Base-by-base conservation (phyloP, 2,113 vertebrate species). In the Notothenia coriiceps region DNA sequence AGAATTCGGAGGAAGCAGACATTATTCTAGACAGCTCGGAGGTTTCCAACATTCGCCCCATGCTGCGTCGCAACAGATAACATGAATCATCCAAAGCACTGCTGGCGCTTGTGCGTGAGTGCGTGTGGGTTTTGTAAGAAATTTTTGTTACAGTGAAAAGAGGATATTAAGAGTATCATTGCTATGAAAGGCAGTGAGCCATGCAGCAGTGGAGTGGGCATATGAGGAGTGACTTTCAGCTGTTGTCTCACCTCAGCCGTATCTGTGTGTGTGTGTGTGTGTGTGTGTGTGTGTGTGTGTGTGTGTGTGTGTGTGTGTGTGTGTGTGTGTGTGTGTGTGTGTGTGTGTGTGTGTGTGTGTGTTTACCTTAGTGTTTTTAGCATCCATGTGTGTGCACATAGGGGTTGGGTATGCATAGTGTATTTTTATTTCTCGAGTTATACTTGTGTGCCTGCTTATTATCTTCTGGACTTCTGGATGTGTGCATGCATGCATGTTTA, bases 1-100 rank as follows among this genome's bases (percentile, higher is more conserved):
- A 68, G 71, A 82, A 52, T 86, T 88, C 80, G 81, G 82, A 14
- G 75, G 84, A 66, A 79, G 84, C 59, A 66, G 80, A 79, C 86
- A 89, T 87, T 86, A 57, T 78, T 84, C 46, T 65, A 44, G 91
- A 91, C 88, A 90, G 85, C 87, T 92, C 35, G 0, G 78, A 87
- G 89, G 70, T 83, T 90, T 83, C 82, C 81, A 75, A 75, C 75
- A 64, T 73, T 79, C 69, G n/a, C 75, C 68, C 57, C 90, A 77
- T 64, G 90, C 92, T 88, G 91, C 44, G 88, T 74, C 60, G 77
- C 79, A 81, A 54, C 80, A 85, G 86, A 89, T 86, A 87, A 86
- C 84, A 86, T 74, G 79, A 91, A 90, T 87, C 84, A 82, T 65
- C 2, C 10, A 62, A 67, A 80, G 70, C 64, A 75, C 80, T 74